These are phyloP conservation scores for Dallia pectoralis DNA, from an alignment of 2,797 vertebrate genomes.

Conservation along the genomic window DNA sequence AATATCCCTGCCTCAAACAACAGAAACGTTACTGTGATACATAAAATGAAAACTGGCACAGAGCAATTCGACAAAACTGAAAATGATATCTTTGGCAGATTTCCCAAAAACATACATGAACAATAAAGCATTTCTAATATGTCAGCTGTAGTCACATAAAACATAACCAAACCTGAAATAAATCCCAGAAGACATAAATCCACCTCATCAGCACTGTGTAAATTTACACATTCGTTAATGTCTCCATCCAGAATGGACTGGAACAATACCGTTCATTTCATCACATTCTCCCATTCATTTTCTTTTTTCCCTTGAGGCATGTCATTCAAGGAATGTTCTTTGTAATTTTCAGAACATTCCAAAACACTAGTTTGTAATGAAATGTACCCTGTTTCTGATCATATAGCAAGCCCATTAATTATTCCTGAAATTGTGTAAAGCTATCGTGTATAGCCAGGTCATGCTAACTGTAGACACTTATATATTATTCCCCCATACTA, in stretches of 20 bases:
- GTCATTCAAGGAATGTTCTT: constrained; percentile 27
- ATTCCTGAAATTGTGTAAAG: constrained; percentile 40
- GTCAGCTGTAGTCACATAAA: neutral
- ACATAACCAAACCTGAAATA: neutral
- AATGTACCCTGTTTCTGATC: constrained; percentile 27
- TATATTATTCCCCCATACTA: too few species aligned
- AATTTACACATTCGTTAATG: constrained; percentile 6
- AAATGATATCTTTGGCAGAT: neutral
- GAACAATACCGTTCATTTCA: neutral
- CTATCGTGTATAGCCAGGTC: constrained; percentile 14
- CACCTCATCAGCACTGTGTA: neutral
- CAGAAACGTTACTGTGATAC: neutral
- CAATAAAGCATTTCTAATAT: neutral
- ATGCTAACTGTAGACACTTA: too few species aligned
- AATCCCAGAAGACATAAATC: neutral
- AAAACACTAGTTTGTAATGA: neutral
- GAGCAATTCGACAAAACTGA: neutral
- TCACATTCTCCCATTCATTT: neutral
- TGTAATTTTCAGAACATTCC: constrained; percentile 9
- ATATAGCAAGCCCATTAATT: constrained; percentile 40
- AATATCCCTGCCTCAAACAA: constrained; percentile 2
- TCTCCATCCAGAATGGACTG: neutral
- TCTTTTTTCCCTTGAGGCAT: constrained; percentile 23
- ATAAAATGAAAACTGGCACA: neutral
- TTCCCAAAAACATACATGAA: neutral